Evolutionary conservation across 2,797 vertebrate genomes (phyloP).

Genomic region (Enteromius argenteus): DNA sequence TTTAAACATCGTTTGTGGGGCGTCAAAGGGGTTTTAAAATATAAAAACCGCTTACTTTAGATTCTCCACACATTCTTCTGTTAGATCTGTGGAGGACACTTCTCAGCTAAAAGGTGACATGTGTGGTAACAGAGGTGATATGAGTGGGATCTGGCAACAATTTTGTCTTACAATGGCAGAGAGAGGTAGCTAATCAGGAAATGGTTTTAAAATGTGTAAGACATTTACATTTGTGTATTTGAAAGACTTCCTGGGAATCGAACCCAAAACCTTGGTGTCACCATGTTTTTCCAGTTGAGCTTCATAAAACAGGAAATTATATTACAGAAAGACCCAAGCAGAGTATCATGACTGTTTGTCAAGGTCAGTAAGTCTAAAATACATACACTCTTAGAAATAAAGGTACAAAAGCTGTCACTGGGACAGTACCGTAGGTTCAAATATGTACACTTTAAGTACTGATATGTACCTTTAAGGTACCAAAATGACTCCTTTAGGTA

Average conservation of each 20-base stretch:
- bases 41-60: constrained; percentile 72
- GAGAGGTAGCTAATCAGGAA: background rate
- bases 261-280: background rate
- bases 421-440: too few relatives aligned
- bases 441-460: too few relatives aligned
- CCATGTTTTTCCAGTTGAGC: background rate
- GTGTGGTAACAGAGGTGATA: constrained; percentile 44
- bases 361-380: background rate
- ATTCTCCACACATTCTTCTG: constrained; percentile 64
- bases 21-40: constrained; percentile 77
- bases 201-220: constrained; percentile 1
- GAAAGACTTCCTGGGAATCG: background rate
- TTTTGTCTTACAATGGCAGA: background rate
- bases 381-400: too few relatives aligned
- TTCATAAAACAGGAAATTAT: background rate
- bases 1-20: constrained; percentile 84
- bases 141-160: background rate
- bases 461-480: too few relatives aligned
- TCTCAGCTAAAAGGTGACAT: constrained; percentile 37
- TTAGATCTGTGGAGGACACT: constrained; percentile 38
- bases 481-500: too few relatives aligned
- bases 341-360: background rate
- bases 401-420: too few relatives aligned
- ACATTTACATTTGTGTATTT: background rate
- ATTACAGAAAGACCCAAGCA: background rate